Conservation (phyloP, 2,797 vertebrate genomes). For the Tympanoctomys barrerae region DNA sequence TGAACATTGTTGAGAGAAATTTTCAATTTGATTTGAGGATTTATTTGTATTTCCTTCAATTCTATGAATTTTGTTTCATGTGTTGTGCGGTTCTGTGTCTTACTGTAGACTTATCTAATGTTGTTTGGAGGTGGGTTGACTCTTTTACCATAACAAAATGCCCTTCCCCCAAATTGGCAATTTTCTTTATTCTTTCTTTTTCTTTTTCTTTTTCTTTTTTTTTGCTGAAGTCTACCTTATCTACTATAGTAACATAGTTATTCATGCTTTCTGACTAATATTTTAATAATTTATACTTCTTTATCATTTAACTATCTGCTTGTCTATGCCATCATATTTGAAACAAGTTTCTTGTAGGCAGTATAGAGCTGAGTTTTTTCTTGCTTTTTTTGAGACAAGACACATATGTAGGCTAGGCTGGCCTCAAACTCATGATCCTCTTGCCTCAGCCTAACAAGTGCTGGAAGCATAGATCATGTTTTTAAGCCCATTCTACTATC, state of each 20-base stretch:
- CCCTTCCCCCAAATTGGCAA: background rate
- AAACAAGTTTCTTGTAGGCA: slow-evolving; percentile 12
- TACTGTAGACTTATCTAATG: background rate
- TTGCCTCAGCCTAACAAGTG: background rate
- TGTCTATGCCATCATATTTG: background rate
- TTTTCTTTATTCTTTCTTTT: background rate
- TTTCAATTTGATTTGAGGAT: background rate
- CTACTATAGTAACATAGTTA: background rate
- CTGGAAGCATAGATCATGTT: background rate
- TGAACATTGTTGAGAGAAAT: background rate
- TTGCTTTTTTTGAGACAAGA: background rate
- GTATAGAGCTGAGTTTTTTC: background rate
- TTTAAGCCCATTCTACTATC: slow-evolving; percentile 23
- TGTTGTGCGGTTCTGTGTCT: background rate
- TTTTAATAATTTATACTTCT: background rate
- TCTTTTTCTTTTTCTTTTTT: background rate
- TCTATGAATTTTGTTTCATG: background rate
- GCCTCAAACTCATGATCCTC: background rate
- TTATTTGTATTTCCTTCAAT: background rate
- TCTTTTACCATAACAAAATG: background rate
- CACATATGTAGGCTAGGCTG: background rate
- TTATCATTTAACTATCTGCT: background rate
- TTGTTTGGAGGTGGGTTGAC: background rate
- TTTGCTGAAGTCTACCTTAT: slow-evolving; percentile 31
- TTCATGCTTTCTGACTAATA: background rate